Evolutionary conservation across 2,888 invertebrate genomes (phyloP).

Genomic region (Stenodema calcarata): DNA sequence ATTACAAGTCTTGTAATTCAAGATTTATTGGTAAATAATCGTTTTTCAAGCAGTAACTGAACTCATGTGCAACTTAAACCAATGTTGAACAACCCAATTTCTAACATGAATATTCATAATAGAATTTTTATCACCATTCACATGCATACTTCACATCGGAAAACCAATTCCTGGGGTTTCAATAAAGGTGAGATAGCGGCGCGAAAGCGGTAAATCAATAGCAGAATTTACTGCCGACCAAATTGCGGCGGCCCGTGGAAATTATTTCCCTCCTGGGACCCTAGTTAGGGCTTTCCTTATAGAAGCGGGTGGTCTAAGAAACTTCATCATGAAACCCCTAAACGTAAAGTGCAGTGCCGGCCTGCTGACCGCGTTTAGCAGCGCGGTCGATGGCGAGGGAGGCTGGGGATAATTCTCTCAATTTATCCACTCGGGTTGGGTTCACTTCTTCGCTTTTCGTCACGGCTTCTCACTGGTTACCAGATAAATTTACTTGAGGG

Average conservation of each 20-base stretch:
- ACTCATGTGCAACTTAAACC: too few species aligned
- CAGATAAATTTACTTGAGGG: too few species aligned
- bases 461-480: too few species aligned
- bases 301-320: neutral
- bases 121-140: too few species aligned
- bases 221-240: neutral
- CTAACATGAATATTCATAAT: too few species aligned
- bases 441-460: too few species aligned
- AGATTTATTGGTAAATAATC: too few species aligned
- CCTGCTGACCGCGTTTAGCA: neutral
- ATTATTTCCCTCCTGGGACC: neutral
- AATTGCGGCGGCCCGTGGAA: neutral
- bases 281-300: neutral
- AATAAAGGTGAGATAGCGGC: neutral
- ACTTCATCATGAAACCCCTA: neutral
- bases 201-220: neutral
- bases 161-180: neutral
- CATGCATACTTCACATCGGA: too few species aligned
- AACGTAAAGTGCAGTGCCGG: neutral
- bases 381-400: neutral
- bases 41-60: too few species aligned
- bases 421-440: neutral
- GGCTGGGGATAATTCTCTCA: neutral
- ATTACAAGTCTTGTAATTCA: too few species aligned
- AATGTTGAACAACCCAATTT: too few species aligned